Base-by-base conservation (phyloP, 2,113 vertebrate species). In the Ploceus nigricollis region DNA sequence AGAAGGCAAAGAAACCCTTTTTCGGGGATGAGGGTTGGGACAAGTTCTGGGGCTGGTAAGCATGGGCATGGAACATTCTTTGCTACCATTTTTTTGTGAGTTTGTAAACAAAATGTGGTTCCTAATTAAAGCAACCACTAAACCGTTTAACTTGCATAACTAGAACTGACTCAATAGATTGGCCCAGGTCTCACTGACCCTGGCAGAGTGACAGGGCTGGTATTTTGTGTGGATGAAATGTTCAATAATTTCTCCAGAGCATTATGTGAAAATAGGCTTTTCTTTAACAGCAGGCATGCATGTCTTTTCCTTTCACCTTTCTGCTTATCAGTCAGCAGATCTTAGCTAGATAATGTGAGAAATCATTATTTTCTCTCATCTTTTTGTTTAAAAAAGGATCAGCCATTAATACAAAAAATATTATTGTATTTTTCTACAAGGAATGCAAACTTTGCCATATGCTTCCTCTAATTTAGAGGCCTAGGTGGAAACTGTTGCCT, bases 261-360 rank as follows among this genome's bases (percentile, higher is more conserved):
- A 94, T 94, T 95, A 94, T 93, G 96, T 93, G 35, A 57, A 93
- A 97, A 95, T 73, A 75, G 83, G 73, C 96, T 97, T 97, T 95
- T 96, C 87, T 95, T 96, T 83, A 96, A 91, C 86, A 94, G 94
- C 91, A 97, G 75, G 94, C 93, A 97, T 94, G 93, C 94, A 94
- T 96, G 76, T 87, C 95, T 96, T 96, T 86, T 96, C 83, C 89
- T 91, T 96, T 89, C 94, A 96, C 94, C 75, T 96, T 96, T 86
- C 87, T 94, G 77, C 63, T 94, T 88, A 96, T 96, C 96, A 91
- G 78, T 73, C 58, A 93, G 70, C 66, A 94, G 86, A 94, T 94
- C 94, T 93, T 79, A 76, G 57, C 24, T 63, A 37, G 94, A 45
- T 76, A 85, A 81, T 86, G 76, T 95, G 92, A 94, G 72, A 92